Conservation (phyloP, 2,888 invertebrate species). For the Drepanosiphum platanoidis region DNA sequence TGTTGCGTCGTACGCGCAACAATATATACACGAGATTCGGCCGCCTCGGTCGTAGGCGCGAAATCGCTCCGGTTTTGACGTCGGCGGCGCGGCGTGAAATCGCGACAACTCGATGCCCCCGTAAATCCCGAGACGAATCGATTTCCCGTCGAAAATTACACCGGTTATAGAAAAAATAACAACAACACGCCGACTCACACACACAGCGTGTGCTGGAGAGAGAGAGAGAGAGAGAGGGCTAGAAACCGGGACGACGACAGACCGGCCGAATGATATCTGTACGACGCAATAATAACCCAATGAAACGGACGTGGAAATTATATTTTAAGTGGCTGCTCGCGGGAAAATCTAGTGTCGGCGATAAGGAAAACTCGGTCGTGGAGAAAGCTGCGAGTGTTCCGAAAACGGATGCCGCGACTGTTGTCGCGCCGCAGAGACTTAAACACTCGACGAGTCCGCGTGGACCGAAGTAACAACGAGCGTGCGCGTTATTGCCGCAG, state of each 20-base stretch:
- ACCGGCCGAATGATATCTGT: background rate
- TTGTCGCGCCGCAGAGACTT: background rate
- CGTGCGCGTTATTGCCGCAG: too few relatives aligned
- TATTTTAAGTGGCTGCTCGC: background rate
- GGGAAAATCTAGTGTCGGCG: background rate
- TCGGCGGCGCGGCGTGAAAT: slow-evolving; percentile 13
- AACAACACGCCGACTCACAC: background rate
- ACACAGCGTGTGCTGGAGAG: background rate
- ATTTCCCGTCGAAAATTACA: slow-evolving; percentile 1
- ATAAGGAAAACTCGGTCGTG: background rate
- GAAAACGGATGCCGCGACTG: slow-evolving; percentile 32
- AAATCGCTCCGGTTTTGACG: slow-evolving; percentile 27
- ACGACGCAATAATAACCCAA: background rate
- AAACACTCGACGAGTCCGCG: background rate
- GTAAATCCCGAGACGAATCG: slow-evolving; percentile 47
- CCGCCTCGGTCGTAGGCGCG: slow-evolving; percentile 8
- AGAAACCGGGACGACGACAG: background rate
- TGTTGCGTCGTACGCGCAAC: background rate
- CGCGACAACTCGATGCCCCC: slow-evolving; percentile 15
- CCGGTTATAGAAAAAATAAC: background rate
- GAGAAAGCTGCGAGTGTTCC: slow-evolving; percentile 4
- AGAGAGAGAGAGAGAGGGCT: background rate
- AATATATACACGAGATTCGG: background rate
- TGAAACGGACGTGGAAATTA: slow-evolving; percentile 5
- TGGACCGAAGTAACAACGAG: slow-evolving; percentile 35